Evolutionary conservation across 2,797 vertebrate species (phyloP).

Genomic region (Ispidina lecontei): DNA sequence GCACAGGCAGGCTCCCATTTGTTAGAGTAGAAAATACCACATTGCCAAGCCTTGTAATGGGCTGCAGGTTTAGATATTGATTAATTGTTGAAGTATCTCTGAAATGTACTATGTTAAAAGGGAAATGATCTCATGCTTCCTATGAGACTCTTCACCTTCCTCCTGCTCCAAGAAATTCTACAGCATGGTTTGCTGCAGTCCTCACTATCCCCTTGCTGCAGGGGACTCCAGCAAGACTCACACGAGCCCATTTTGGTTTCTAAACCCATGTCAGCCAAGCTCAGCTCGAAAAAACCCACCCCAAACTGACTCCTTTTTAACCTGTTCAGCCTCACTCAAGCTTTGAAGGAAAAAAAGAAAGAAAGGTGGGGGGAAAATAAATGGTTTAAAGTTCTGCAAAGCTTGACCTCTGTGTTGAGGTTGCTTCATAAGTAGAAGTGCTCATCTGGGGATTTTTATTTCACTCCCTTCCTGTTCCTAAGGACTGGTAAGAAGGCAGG

Average conservation of each 20-base stretch:
- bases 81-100: slow-evolving; percentile 32
- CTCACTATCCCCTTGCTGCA: background rate
- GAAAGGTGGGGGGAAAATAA: no score
- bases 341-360: background rate
- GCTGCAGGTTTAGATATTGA: slow-evolving; percentile 17
- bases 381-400: background rate
- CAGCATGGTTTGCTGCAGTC: background rate
- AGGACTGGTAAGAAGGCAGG: accelerated
- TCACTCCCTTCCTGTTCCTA: no score
- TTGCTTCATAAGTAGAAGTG: background rate
- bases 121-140: slow-evolving; percentile 35
- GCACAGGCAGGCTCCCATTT: background rate
- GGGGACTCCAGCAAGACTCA: background rate
- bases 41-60: background rate
- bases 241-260: background rate
- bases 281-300: background rate
- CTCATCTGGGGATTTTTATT: accelerated
- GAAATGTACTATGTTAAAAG: slow-evolving; percentile 3
- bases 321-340: background rate
- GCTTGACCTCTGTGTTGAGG: accelerated
- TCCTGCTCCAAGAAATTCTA: background rate
- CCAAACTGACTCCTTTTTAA: background rate
- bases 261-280: background rate
- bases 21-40: background rate
- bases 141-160: slow-evolving; percentile 34